Evolutionary conservation across 2,888 invertebrate genomes (phyloP).

Genomic region (Argyra leucocephala): DNA sequence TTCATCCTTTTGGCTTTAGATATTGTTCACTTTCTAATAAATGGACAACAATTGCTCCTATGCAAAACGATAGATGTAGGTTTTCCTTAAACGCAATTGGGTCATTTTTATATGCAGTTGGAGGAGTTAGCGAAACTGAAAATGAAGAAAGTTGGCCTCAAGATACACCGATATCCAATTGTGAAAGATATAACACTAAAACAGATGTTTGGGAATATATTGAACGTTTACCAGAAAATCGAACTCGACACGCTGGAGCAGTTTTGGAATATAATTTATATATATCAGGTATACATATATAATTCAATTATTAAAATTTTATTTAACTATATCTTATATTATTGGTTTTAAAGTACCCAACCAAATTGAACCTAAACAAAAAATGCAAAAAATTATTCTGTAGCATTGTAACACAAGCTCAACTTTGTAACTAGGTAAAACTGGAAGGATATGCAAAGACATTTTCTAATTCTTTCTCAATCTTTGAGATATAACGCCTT

Average conservation of each 20-base stretch:
- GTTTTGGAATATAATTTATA: conserved; percentile 37
- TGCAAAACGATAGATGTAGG: conserved; percentile 56
- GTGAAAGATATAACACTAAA: conserved; percentile 53
- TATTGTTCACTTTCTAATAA: conserved; percentile 52
- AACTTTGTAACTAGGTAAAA: too few species aligned
- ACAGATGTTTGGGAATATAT: conserved; percentile 52
- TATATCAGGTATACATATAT: conserved; percentile 34
- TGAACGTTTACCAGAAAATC: conserved; percentile 47
- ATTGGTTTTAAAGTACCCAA: too few species aligned
- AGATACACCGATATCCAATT: conserved; percentile 39
- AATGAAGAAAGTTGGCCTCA: conserved; percentile 38
- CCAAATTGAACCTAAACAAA: too few species aligned
- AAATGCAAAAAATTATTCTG: too few species aligned
- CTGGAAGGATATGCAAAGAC: too few species aligned
- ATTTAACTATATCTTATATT: too few species aligned
- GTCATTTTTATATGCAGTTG: conserved; percentile 51
- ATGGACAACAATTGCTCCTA: conserved; percentile 60
- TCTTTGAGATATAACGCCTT: too few species aligned
- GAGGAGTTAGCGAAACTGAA: conserved; percentile 53
- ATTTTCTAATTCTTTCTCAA: too few species aligned
- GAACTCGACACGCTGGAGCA: conserved; percentile 53
- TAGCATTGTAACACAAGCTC: too few species aligned
- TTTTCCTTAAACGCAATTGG: conserved; percentile 55
- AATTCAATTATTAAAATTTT: not conserved
- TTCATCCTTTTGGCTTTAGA: conserved; percentile 63